Conservation (phyloP, 2,113 vertebrate genomes). For the Baryphthengus martii region DNA sequence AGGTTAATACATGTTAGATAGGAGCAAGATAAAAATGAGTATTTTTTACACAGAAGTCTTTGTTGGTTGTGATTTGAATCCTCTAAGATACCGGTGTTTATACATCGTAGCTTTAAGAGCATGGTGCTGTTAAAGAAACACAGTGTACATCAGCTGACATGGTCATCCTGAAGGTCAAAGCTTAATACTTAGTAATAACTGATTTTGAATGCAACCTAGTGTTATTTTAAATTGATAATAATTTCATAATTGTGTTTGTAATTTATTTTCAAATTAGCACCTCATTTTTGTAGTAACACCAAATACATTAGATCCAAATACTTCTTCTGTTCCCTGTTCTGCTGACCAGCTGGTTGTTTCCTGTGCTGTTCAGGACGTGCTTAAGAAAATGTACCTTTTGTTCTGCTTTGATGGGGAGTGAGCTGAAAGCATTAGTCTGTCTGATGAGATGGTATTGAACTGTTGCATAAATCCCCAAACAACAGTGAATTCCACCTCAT, state of each 20-base stretch:
- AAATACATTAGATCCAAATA: neutral
- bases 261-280: neutral
- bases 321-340: neutral
- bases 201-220: neutral
- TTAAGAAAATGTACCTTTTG: neutral
- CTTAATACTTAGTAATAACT: neutral
- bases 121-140: neutral
- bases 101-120: neutral
- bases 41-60: neutral
- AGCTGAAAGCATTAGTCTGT: neutral
- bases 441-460: neutral
- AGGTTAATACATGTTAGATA: neutral
- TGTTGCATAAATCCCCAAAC: neutral
- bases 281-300: neutral
- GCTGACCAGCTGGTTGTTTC: neutral
- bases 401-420: neutral
- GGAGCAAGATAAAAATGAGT: neutral
- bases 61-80: neutral
- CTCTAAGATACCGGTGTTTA: neutral
- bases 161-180: neutral
- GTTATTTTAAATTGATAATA: neutral
- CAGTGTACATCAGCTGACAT: neutral
- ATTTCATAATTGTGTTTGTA: neutral
- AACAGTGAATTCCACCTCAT: neutral
- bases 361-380: neutral